Conservation (phyloP, 2,888 invertebrate species). For the Drosophila rubida region DNA sequence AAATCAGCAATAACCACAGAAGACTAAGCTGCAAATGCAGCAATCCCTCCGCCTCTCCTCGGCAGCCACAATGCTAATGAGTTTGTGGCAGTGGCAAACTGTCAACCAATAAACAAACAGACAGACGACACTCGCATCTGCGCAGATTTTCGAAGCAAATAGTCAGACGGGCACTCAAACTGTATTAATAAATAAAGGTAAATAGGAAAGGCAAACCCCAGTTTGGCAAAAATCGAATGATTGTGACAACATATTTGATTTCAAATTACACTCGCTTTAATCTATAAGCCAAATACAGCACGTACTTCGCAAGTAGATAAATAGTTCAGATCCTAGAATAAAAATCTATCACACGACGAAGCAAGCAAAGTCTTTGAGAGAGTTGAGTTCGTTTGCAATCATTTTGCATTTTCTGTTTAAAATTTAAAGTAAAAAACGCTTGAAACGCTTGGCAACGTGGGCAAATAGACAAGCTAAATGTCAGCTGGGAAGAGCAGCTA, state of each 20-base stretch:
- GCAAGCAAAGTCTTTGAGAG: not conserved
- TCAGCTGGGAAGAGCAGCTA: constrained; percentile 26
- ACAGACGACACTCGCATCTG: not conserved
- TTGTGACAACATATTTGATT: not conserved
- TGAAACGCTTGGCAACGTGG: constrained; percentile 2
- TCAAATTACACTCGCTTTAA: not conserved
- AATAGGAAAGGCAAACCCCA: constrained; percentile 9
- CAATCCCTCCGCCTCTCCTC: not conserved
- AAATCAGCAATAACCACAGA: constrained; percentile 22
- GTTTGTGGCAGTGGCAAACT: constrained; percentile 47
- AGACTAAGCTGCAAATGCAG: constrained; percentile 20
- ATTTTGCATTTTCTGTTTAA: not conserved
- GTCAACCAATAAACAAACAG: constrained; percentile 40
- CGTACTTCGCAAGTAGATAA: not conserved
- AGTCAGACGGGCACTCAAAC: constrained; percentile 6
- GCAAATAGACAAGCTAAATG: constrained; percentile 23
- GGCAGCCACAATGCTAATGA: constrained; percentile 54
- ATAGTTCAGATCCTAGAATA: not conserved
- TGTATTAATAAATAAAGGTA: constrained; percentile 11
- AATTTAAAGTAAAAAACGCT: constrained; percentile 5
- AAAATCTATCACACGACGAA: constrained; percentile 4
- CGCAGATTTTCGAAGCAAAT: constrained; percentile 15
- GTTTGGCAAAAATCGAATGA: not conserved
- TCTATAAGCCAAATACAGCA: not conserved
- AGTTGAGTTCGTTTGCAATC: not conserved